A percentile compares a stretch with the other conserved stretches of the same genome.
Evolutionary conservation across 2,888 invertebrate genomes (phyloP).

Genomic region (Geotrupes spiniger): DNA sequence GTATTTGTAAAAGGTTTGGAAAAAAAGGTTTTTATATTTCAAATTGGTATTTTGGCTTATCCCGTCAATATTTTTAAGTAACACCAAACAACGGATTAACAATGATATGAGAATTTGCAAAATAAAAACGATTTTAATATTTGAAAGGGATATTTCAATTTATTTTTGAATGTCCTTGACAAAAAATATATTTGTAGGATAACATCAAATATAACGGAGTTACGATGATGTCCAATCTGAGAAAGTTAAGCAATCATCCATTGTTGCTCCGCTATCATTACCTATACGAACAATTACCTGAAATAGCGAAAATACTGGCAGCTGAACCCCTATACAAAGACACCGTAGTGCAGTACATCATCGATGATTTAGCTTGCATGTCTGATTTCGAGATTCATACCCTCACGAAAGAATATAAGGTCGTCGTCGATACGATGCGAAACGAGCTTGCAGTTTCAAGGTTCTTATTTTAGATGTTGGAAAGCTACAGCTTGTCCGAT

Average conservation of each 20-base stretch:
- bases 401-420: slow-evolving; percentile 66
- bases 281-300: slow-evolving; percentile 58
- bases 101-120: no score
- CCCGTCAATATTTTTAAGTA: no score
- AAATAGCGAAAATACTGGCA: slow-evolving; percentile 70
- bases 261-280: slow-evolving; percentile 76
- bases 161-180: background rate
- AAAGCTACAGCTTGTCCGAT: slow-evolving; percentile 62
- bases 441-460: background rate
- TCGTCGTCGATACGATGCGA: slow-evolving; percentile 45
- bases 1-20: no score
- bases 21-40: slow-evolving; percentile 4
- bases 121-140: no score
- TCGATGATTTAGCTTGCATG: slow-evolving; percentile 82
- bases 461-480: slow-evolving; percentile 55
- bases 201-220: slow-evolving; percentile 63
- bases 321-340: slow-evolving; percentile 69
- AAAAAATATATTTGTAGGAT: slow-evolving; percentile 30
- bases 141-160: slow-evolving; percentile 4
- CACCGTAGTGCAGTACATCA: slow-evolving; percentile 72
- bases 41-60: no score
- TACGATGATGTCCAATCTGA: slow-evolving; percentile 88
- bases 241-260: slow-evolving; percentile 94
- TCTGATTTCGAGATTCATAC: slow-evolving; percentile 91
- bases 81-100: no score